Base-by-base conservation (phyloP, 1,140 invertebrate genomes). In the Microplitis demolitor region DNA sequence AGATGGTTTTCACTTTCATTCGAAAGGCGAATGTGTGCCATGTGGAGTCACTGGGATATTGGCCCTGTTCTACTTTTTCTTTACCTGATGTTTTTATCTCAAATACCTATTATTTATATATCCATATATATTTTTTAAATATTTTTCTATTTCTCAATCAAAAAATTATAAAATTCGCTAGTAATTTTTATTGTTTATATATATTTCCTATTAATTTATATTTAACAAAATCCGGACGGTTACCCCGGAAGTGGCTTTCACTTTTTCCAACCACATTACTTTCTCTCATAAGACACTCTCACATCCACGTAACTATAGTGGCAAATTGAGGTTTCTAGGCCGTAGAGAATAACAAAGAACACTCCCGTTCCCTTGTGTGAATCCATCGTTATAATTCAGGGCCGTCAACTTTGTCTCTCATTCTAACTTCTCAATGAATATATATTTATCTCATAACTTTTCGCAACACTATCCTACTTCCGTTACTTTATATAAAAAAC, bases 211-310 rank as follows among this genome's bases (percentile, higher is more conserved):
- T 60, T n/a, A 53, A 14, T 11, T 8, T 24, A 34, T 13, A 54
- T 58, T 63, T 63, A 74, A 58, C 58, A 73, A 51, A 54, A 61
- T 69, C 58, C 72, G 77, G 69, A 74, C 73, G 70, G 71, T 76
- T 79, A 83, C 77, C 82, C 84, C 84, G 84, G 84, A 86, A 86
- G 82, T 72, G 56, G 85, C 83, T 85, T 85, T 86, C 83, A 84
- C 85, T 86, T 85, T 85, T 80, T 79, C 82, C 78, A 79, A 66
- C 58, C 72, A 75, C 54, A 76, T 70, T 72, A 72, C 70, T 72
- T 72, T 72, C 70, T 66, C 70, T 39, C 31, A 14, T 79, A 69
- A 74, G 62, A 77, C 69, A 77, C 61, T 76, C 71, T 77, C 69
- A 51, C 58, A 54, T 45, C 54, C 24, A 54, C 56, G 51, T 69